These are phyloP conservation scores for Tribolium castaneum DNA, from an alignment of 1,140 invertebrate species.

Conservation along the genomic window DNA sequence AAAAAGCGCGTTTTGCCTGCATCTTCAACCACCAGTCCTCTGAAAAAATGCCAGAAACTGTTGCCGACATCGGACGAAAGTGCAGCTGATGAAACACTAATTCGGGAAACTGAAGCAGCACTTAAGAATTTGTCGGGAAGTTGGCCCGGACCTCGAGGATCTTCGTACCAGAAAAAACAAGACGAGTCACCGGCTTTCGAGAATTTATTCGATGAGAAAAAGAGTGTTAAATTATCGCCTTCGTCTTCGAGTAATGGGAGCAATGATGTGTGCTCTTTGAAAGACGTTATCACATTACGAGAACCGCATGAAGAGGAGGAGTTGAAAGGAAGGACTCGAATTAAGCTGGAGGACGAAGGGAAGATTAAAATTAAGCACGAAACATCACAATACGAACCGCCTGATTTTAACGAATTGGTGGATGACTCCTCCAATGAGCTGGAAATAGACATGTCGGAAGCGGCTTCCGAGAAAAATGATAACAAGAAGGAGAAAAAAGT, in stretches of 20 bases:
- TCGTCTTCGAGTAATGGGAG: slow-evolving; percentile 72
- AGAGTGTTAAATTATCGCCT: slow-evolving; percentile 74
- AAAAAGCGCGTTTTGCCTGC: slow-evolving; percentile 71
- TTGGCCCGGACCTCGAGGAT: slow-evolving; percentile 76
- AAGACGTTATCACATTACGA: slow-evolving; percentile 75
- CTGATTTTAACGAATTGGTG: slow-evolving; percentile 82
- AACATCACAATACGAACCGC: slow-evolving; percentile 72
- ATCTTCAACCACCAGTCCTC: slow-evolving; percentile 64
- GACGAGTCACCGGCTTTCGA: slow-evolving; percentile 85
- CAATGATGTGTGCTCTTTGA: slow-evolving; percentile 69
- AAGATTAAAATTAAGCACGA: slow-evolving; percentile 59
- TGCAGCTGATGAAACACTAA: slow-evolving; percentile 81
- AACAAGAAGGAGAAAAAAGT: slow-evolving; percentile 64
- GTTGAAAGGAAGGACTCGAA: slow-evolving; percentile 60
- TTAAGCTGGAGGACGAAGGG: slow-evolving; percentile 52
- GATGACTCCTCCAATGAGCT: slow-evolving; percentile 83
- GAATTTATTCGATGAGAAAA: slow-evolving; percentile 87
- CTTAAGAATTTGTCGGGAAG: slow-evolving; percentile 84
- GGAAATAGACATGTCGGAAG: slow-evolving; percentile 82
- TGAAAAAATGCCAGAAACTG: slow-evolving; percentile 66
- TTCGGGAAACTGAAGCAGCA: slow-evolving; percentile 87
- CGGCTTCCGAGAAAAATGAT: slow-evolving; percentile 63
- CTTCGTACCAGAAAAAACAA: slow-evolving; percentile 72
- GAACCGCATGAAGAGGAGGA: slow-evolving; percentile 66
- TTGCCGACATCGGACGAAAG: slow-evolving; percentile 65